Percentiles rank a stretch among this genome's conserved stretches.
phyloP scores from a whole-genome alignment of 2,797 vertebrate species.

The Falco naumanni region DNA sequence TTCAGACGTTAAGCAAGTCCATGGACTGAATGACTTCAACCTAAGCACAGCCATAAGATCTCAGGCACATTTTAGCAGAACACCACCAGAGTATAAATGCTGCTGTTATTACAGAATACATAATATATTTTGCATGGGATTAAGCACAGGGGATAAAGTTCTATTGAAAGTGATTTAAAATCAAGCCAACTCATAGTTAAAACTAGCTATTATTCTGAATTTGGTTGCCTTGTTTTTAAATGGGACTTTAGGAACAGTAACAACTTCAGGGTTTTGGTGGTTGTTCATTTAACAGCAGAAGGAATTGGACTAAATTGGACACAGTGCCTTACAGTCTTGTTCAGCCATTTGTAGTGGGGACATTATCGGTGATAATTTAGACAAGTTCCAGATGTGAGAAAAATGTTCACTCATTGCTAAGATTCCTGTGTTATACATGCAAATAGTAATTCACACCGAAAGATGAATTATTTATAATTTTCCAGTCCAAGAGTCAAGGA shows the following conservation, averaged over 20 bases:
- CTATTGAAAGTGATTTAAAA: slow-evolving; percentile 42
- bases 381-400: slow-evolving; percentile 33
- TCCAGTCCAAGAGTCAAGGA: not conserved
- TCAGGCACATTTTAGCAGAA: slow-evolving; percentile 37
- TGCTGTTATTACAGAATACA: not conserved
- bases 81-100: not conserved
- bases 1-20: slow-evolving; percentile 12
- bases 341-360: slow-evolving; percentile 16
- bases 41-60: not conserved
- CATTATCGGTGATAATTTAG: slow-evolving; percentile 8
- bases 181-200: slow-evolving; percentile 14
- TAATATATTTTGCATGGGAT: slow-evolving; percentile 29
- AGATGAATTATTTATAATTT: slow-evolving; percentile 1
- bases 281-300: not conserved
- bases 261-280: not conserved
- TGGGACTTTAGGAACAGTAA: not conserved
- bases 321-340: not conserved
- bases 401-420: slow-evolving; percentile 40
- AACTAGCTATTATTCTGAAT: slow-evolving; percentile 1
- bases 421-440: not conserved
- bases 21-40: slow-evolving; percentile 5
- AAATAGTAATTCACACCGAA: slow-evolving; percentile 12
- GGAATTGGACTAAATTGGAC: not conserved
- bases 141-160: slow-evolving; percentile 31
- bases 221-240: not conserved